Base-by-base conservation (phyloP, 2,797 vertebrate species). In the Coregonus ussuriensis region DNA sequence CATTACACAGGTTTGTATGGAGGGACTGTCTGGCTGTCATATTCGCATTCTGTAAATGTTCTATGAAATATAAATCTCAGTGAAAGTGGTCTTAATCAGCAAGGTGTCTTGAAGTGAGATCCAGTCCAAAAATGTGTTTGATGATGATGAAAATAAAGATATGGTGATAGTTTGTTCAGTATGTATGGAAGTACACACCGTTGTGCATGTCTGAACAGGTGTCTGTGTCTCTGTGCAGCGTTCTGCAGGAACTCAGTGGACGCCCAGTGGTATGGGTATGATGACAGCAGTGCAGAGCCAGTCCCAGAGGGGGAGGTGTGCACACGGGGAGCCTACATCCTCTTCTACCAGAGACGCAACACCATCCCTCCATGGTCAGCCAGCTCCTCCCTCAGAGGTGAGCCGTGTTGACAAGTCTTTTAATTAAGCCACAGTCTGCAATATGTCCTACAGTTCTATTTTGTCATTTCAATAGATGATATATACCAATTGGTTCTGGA, bases 191-290 rank as follows among this genome's bases (percentile, higher is more conserved):
- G 56, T 59, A n/a, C 18, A n/a, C 16, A 4, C 33, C 25, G 4
- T 37, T n/a, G 29, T 35, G 11, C 53, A 1, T 73, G 13, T 69
- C 6, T 62, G 67, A 14, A 52, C 7, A 25, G 59, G 7, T 71
- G 18, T 59, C 11, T 74, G 35, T 9, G 15, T 53, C 74, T 63
- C 65, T 72, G 35, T 31, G 18, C 92, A 98, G 98, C 97, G 4
- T 98, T 95, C 85, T 99, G 98, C 77, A 95, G 95, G 87, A 99
- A 99, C 77, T 97, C 96, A 0, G 92, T 99, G 84, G 96, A 99
- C 0, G 95, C 96, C 35, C 96, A 88, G 79, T 98, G 97, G 97
- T 99, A 99, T 91, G 93, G 95, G 82, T 99, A 96, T 0, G 97
- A 99, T 0, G 98, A 99, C 94, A 98, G 96, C 92, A 94, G 89